Evolutionary conservation across 2,113 vertebrate genomes (phyloP).

Genomic region (Thunnus maccoyii): DNA sequence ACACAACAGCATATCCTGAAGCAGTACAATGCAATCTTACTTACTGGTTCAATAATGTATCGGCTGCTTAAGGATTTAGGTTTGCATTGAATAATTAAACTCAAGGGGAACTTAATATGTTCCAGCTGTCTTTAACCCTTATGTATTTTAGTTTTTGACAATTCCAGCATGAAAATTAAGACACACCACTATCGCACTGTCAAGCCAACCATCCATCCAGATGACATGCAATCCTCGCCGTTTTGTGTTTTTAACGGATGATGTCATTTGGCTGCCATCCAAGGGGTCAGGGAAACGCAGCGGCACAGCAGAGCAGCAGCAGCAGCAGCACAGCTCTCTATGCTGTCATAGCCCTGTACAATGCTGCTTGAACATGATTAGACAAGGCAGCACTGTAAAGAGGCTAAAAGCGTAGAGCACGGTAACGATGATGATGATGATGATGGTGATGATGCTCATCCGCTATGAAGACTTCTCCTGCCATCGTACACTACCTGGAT

Average conservation of each 20-base stretch:
- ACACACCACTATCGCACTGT: background rate
- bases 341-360: conserved; percentile 89
- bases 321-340: conserved; percentile 74
- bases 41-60: conserved; percentile 49
- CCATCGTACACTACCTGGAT: conserved; percentile 29
- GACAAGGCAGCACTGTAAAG: conserved; percentile 90
- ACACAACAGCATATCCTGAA: background rate
- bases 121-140: background rate
- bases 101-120: conserved; percentile 18
- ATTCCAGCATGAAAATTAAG: background rate
- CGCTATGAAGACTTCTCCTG: conserved; percentile 48
- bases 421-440: conserved; percentile 19
- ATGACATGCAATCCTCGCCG: background rate
- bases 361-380: conserved; percentile 88
- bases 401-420: conserved; percentile 87
- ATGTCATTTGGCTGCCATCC: conserved; percentile 64
- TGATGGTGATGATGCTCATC: conserved; percentile 21
- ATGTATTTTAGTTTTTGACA: background rate
- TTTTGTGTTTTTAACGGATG: conserved; percentile 43
- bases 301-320: conserved; percentile 8
- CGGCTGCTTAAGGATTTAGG: conserved; percentile 33
- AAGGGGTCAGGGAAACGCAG: conserved; percentile 53
- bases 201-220: background rate
- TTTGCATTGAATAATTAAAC: conserved; percentile 54
- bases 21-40: conserved; percentile 20